Conservation (phyloP, 2,888 invertebrate species). For the Hyppa rectilinea region DNA sequence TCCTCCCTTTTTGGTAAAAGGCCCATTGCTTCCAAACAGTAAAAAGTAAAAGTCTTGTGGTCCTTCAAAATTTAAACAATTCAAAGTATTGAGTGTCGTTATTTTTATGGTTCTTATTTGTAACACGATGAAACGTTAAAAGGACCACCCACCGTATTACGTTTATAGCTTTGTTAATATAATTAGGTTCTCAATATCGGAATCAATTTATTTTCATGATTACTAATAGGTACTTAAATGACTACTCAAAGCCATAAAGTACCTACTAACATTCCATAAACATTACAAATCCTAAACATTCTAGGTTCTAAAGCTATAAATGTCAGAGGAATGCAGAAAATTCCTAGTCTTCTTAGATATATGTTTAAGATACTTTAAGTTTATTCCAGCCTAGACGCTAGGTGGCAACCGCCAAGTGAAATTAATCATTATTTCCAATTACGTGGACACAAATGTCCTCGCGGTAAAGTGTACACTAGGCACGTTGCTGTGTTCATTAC, state of each 20-base stretch:
- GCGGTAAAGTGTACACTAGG: conserved; percentile 27
- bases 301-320: background rate
- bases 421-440: conserved; percentile 57
- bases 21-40: conserved; percentile 27
- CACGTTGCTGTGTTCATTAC: conserved; percentile 37
- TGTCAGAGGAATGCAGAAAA: conserved; percentile 6
- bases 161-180: conserved; percentile 67
- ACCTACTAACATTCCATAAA: conserved; percentile 2
- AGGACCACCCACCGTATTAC: conserved; percentile 69
- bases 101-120: conserved; percentile 63
- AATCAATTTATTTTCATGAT: conserved; percentile 22
- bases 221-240: background rate
- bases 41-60: conserved; percentile 55
- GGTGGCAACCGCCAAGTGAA: conserved; percentile 43
- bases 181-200: conserved; percentile 61
- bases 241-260: background rate
- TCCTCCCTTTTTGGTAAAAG: conserved; percentile 15
- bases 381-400: conserved; percentile 26
- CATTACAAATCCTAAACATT: background rate
- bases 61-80: conserved; percentile 65
- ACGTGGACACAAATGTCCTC: conserved; percentile 52
- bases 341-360: conserved; percentile 1
- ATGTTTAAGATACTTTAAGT: conserved; percentile 35
- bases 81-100: conserved; percentile 63
- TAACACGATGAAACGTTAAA: conserved; percentile 63